Conservation (phyloP, 1,140 invertebrate species). For the Drosophila arizonae region DNA sequence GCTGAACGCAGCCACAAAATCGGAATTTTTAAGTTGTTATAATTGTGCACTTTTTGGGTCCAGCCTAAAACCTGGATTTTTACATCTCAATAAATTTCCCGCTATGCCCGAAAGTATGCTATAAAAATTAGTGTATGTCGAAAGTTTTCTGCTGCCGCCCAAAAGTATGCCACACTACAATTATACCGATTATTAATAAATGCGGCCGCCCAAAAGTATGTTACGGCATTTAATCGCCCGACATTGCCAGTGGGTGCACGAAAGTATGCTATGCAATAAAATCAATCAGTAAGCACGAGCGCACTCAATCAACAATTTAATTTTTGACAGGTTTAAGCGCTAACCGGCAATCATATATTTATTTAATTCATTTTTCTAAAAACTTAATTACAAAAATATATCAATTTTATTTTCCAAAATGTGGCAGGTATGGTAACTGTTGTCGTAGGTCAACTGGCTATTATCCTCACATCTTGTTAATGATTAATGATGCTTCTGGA, state of each 20-base stretch:
- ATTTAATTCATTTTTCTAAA: conserved; percentile 4
- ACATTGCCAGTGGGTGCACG: background rate
- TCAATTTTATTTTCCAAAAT: background rate
- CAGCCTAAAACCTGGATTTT: background rate
- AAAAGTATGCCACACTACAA: conserved; percentile 4
- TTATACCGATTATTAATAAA: background rate
- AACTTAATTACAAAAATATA: background rate
- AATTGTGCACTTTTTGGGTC: background rate
- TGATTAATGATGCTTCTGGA: background rate
- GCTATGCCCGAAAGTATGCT: conserved; percentile 10
- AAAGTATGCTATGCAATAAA: conserved; percentile 2
- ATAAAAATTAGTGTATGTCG: background rate
- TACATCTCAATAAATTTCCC: background rate
- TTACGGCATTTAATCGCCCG: background rate
- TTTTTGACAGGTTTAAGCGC: background rate
- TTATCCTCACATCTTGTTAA: background rate
- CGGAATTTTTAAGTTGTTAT: background rate
- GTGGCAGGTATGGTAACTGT: conserved; percentile 5
- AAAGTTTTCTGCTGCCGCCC: background rate
- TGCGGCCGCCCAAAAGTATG: conserved; percentile 3
- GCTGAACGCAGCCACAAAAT: conserved; percentile 4
- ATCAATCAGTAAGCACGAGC: too few relatives aligned
- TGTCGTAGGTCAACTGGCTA: background rate
- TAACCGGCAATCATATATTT: background rate
- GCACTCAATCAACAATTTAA: background rate